A percentile compares a stretch with the other conserved stretches of the same genome.
These are phyloP conservation scores for Elegia similella DNA, from an alignment of 2,888 invertebrate genomes.

Conservation along the genomic window DNA sequence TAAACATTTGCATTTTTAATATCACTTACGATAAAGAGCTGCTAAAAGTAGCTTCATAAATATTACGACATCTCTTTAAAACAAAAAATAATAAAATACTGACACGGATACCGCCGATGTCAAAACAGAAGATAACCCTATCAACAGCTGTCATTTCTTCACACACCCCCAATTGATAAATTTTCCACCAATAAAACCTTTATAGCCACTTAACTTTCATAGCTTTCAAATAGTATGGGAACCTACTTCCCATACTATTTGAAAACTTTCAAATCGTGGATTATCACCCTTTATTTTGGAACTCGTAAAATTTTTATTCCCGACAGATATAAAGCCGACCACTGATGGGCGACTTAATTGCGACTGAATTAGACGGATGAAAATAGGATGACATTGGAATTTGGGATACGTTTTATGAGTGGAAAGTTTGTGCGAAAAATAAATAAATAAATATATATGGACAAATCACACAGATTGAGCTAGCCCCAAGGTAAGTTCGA, in stretches of 20 bases:
- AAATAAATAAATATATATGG: background rate
- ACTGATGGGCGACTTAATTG: conserved; percentile 32
- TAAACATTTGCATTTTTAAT: too few species aligned
- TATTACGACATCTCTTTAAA: background rate
- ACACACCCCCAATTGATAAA: conserved; percentile 21
- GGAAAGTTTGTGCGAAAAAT: background rate
- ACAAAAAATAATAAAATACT: background rate
- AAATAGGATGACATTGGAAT: background rate
- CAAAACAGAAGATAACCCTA: conserved; percentile 10
- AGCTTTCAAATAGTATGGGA: conserved; percentile 57
- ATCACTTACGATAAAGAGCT: too few species aligned
- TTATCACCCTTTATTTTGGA: conserved; percentile 58
- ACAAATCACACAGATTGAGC: too few species aligned
- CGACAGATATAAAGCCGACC: conserved; percentile 39
- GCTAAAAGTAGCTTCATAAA: background rate
- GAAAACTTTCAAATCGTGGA: conserved; percentile 53
- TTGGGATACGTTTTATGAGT: conserved; percentile 17
- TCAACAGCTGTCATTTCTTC: conserved; percentile 11
- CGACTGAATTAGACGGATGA: background rate
- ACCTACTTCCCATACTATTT: too few species aligned
- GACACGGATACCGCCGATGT: background rate
- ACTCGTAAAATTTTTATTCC: conserved; percentile 64
- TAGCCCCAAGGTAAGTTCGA: too few species aligned
- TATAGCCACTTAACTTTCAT: conserved; percentile 47
- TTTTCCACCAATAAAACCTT: conserved; percentile 43